Conservation (phyloP, 2,888 invertebrate species). For the Stegophylla sp. region DNA sequence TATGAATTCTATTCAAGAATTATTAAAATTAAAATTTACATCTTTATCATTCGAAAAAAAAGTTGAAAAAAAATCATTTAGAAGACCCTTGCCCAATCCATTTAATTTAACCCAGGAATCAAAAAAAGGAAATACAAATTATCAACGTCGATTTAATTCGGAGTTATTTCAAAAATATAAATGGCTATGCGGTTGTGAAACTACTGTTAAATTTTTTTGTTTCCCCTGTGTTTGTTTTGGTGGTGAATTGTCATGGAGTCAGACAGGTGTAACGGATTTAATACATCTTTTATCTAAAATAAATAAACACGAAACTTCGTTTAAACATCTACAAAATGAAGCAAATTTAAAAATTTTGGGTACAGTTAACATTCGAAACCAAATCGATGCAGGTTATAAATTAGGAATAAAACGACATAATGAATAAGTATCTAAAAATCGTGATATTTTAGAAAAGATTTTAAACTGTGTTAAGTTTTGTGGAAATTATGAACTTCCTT, state of each 20-base stretch:
- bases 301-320: conserved; percentile 58
- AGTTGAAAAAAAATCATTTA: not conserved
- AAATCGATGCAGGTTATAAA: conserved; percentile 55
- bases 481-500: conserved; percentile 60
- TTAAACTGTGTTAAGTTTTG: conserved; percentile 61
- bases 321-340: conserved; percentile 58
- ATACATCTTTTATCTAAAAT: conserved; percentile 55
- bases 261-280: conserved; percentile 51
- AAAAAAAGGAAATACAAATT: conserved; percentile 13
- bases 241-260: conserved; percentile 26
- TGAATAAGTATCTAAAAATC: conserved; percentile 60
- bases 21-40: too few species aligned
- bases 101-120: not conserved
- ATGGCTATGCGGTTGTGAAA: conserved; percentile 30
- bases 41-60: too few species aligned
- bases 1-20: too few species aligned
- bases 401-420: conserved; percentile 39
- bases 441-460: conserved; percentile 59
- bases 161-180: conserved; percentile 1
- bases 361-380: conserved; percentile 37
- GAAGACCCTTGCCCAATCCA: not conserved
- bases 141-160: not conserved
- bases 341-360: conserved; percentile 56
- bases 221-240: conserved; percentile 35
- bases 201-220: not conserved